Evolutionary conservation across 1,140 invertebrate genomes (phyloP).

Genomic region (Drosophila bifasciata): DNA sequence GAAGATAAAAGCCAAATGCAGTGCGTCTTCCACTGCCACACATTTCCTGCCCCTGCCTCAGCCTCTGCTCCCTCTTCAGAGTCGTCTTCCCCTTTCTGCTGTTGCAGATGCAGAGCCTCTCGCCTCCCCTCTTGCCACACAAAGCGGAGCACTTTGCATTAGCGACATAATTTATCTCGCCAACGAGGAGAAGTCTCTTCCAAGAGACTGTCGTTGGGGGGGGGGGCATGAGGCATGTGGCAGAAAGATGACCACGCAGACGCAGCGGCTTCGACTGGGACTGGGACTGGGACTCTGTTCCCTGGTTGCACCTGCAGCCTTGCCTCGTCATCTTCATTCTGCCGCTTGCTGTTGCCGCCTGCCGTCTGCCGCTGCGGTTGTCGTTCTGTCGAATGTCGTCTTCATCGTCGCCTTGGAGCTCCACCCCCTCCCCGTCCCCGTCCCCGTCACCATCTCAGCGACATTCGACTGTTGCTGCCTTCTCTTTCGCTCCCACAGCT

Average conservation of each 20-base stretch:
- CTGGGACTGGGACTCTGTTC: constrained; percentile 9
- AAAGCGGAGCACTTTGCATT: constrained; percentile 81
- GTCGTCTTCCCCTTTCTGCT: background rate
- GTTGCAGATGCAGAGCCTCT: constrained; percentile 2
- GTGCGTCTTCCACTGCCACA: constrained; percentile 51
- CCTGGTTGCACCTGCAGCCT: constrained; percentile 78
- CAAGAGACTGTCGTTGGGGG: constrained; percentile 4
- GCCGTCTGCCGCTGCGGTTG: constrained; percentile 36
- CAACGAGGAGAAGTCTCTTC: constrained; percentile 57
- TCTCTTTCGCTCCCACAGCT: constrained; percentile 53
- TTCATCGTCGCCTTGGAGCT: constrained; percentile 71
- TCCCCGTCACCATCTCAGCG: too few species aligned
- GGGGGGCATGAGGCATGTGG: constrained; percentile 11
- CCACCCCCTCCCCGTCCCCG: too few species aligned
- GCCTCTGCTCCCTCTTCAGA: background rate
- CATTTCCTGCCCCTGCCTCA: constrained; percentile 9
- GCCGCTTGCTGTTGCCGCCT: constrained; percentile 42
- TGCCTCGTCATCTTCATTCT: constrained; percentile 73
- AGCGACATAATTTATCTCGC: constrained; percentile 84
- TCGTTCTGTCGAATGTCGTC: constrained; percentile 58
- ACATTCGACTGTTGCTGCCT: too few species aligned
- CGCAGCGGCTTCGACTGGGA: constrained; percentile 58
- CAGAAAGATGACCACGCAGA: constrained; percentile 71
- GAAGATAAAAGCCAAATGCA: constrained; percentile 72
- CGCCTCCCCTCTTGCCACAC: constrained; percentile 48